Base-by-base conservation (phyloP, 2,113 vertebrate genomes). In the Speoplatyrhinus poulsoni region DNA sequence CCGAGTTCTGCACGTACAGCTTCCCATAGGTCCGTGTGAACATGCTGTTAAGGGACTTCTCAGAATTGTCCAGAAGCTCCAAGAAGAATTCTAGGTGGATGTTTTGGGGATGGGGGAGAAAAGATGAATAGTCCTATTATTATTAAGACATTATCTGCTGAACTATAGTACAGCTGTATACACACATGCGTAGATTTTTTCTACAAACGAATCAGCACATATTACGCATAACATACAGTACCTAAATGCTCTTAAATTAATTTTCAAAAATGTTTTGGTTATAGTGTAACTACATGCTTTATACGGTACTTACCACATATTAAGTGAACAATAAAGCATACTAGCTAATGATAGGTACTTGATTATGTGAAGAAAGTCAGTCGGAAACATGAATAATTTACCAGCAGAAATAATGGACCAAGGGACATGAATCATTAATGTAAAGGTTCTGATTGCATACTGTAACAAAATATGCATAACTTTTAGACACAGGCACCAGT, bases 1-100 rank as follows among this genome's bases (percentile, higher is more conserved):
- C 96, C 0, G 96, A 96, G 88, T 99, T 98, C 90, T 97, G 95
- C 92, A 94, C 95, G 84, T 96, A 98, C 46, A 99, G 85, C 91
- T 96, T 96, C 32, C 96, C 95, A 0, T 98, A 99, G 0, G 96
- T 97, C 69, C 93, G 92, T 4, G 94, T 95, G 84, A 98, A 99
- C 94, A 98, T 96, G 66, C 94, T 92, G 5, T 96, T 96, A 17
- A 99, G 88, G 16, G 98, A 99, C 70, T 94, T 95, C 73, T 99
- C 96, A 0, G 97, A 94, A 1, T 98, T 98, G 88, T 96, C 94
- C 87, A 99, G 92, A 64, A 99, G 94, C 82, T 98, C 96, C 73
- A 96, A 92, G 92, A 99, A 99, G 89, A 98, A 98, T 86, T 99
- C 98, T 96, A 65, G 59, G 49, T 52, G 72, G 57, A 65, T 50